Evolutionary conservation across 2,797 vertebrate species (phyloP).

Genomic region (Vespertilio murinus): DNA sequence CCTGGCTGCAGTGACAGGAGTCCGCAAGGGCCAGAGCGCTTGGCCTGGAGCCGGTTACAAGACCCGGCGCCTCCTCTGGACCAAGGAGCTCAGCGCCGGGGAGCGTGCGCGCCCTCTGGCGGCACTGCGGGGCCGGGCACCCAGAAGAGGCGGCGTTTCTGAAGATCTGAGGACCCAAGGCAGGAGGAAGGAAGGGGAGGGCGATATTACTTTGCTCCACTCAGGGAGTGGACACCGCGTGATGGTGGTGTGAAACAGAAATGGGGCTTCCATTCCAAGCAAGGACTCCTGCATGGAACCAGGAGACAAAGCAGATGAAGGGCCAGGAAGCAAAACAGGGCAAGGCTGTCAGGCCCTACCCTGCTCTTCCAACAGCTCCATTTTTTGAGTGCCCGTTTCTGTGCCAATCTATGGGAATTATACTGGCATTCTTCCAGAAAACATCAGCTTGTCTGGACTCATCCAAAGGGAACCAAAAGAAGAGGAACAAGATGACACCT

Average conservation of each 20-base stretch:
- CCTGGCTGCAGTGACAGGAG: rapidly evolving
- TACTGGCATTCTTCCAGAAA: constrained; percentile 36
- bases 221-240: not conserved
- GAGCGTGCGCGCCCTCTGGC: constrained; percentile 61
- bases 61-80: not conserved
- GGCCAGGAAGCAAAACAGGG: not conserved
- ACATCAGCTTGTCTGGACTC: not conserved
- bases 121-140: not conserved
- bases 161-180: not conserved
- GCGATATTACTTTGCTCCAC: not conserved
- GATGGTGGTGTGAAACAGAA: not conserved
- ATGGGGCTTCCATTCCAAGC: constrained; percentile 8
- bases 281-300: not conserved
- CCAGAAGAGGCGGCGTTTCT: not conserved
- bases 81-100: rapidly evolving
- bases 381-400: not conserved
- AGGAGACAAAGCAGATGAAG: not conserved
- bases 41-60: not conserved
- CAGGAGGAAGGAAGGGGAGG: not conserved
- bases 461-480: not conserved
- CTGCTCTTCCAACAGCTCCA: not conserved
- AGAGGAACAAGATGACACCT: not conserved
- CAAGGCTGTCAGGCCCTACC: not conserved
- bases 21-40: rapidly evolving
- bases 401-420: not conserved